Evolutionary conservation across 2,888 invertebrate species (phyloP).

Genomic region (Lymantria monacha): DNA sequence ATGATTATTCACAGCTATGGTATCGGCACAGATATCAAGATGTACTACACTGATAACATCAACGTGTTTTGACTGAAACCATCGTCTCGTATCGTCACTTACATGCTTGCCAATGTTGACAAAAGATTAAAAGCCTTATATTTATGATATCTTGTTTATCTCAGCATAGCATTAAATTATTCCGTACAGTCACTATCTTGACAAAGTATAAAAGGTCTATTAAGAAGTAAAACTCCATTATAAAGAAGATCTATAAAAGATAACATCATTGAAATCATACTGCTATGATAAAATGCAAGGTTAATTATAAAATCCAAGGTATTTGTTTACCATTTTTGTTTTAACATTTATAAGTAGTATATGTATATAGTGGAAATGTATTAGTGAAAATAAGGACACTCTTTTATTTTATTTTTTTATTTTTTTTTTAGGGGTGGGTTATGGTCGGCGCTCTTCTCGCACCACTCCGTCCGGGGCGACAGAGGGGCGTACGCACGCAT

Average conservation of each 20-base stretch:
- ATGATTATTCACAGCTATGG: constrained; percentile 23
- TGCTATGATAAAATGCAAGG: not conserved
- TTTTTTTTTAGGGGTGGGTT: no score
- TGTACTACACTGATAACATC: constrained; percentile 30
- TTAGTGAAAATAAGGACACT: no score
- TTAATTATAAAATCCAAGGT: no score
- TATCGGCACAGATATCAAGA: constrained; percentile 24
- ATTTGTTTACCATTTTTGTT: not conserved
- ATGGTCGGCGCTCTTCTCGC: no score
- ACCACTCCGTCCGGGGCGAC: no score
- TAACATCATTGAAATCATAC: not conserved
- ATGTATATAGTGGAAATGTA: no score
- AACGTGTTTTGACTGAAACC: constrained; percentile 50
- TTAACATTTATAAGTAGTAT: not conserved
- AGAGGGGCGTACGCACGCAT: no score
- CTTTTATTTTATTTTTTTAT: no score
- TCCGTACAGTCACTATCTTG: constrained; percentile 38
- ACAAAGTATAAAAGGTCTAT: constrained; percentile 15
- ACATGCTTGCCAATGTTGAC: constrained; percentile 63
- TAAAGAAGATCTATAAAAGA: not conserved
- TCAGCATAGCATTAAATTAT: constrained; percentile 45
- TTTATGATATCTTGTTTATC: constrained; percentile 57
- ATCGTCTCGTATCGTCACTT: constrained; percentile 49
- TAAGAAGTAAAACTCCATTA: not conserved
- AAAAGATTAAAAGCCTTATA: constrained; percentile 57